Evolutionary conservation across 2,113 vertebrate species (phyloP).

Genomic region (Oncorhynchus clarkii): DNA sequence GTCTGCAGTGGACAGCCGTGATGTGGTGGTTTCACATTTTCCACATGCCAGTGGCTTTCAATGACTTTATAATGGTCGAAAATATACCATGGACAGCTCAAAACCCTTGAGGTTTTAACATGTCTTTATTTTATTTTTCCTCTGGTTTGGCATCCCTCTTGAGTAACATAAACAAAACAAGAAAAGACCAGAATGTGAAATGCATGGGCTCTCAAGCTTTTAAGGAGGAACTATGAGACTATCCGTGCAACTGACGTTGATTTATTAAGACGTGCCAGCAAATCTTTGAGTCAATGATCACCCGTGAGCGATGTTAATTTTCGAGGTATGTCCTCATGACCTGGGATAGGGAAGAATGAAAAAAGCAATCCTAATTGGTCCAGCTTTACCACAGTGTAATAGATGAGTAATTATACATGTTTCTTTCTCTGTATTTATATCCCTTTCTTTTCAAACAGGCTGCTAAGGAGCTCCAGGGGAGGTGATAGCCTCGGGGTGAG

Average conservation of each 20-base stretch:
- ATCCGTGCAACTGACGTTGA: conserved; percentile 32
- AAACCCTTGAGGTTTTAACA: conserved; percentile 49
- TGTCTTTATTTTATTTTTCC: conserved; percentile 37
- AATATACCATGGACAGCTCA: conserved; percentile 48
- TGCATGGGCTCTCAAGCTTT: neutral
- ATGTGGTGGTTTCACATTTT: conserved; percentile 55
- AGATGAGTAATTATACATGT: conserved; percentile 57
- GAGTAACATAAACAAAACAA: conserved; percentile 52
- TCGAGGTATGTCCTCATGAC: conserved; percentile 58
- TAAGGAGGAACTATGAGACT: neutral
- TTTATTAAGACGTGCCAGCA: conserved; percentile 59
- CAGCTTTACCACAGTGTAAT: conserved; percentile 36
- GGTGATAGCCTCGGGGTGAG: conserved; percentile 16
- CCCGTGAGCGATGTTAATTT: conserved; percentile 55
- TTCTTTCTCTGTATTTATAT: neutral
- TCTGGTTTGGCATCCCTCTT: conserved; percentile 27
- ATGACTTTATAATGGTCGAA: conserved; percentile 62
- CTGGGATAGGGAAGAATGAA: conserved; percentile 37
- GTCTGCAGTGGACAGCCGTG: conserved; percentile 51
- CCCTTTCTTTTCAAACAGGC: conserved; percentile 15
- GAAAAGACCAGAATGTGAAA: conserved; percentile 5
- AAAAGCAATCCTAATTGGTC: conserved; percentile 26
- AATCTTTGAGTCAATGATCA: conserved; percentile 66
- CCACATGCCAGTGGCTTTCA: conserved; percentile 63
- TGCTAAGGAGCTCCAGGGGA: conserved; percentile 40